Evolutionary conservation across 2,888 invertebrate genomes (phyloP), one percentile per base, ranked within the genome.

Genomic region (Polymixis flavicincta): DNA sequence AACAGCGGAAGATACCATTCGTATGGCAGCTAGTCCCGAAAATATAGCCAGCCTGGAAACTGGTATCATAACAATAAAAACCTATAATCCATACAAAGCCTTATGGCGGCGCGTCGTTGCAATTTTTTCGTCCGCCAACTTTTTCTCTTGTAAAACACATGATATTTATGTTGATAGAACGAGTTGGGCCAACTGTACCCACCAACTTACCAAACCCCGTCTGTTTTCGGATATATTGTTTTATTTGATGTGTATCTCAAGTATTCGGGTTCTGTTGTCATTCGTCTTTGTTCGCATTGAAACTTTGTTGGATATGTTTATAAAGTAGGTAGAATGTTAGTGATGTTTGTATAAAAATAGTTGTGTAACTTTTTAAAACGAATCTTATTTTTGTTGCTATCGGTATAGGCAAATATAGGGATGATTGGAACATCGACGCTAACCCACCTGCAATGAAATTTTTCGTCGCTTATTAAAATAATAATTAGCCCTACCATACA

Each of bases 71-170:
- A 89, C 89, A 90, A 91, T 92, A 92, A 91, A 92, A 92, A 90
- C 88, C 72, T 84, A 88, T 92, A 92, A 92, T 92, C 92, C 91
- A 88, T 90, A 89, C 89, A 91, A 92, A 92, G 92, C 91, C 91
- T 91, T 91, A 92, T 90, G 88, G 87, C 85, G 81, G 80, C 78
- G 86, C 83, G 85, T 83, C 65, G 75, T 45, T 86, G 80, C 78
- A 81, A 76, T 87, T 83, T 87, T 86, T 87, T 86, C 76, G 55
- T 76, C 74, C 68, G 48, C 73, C 71, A 80, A 78, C 82, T 87
- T 85, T 88, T 85, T 89, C 75, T 87, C 85, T 84, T 80, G 77
- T 84, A 85, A 86, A 88, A 72, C 82, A 83, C 80, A 79, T 70
- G 83, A 87, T 89, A 87, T 89, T 88, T 89, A 87, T 88, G 82